Conservation (phyloP, 2,113 vertebrate species). For the Uria lomvia region DNA sequence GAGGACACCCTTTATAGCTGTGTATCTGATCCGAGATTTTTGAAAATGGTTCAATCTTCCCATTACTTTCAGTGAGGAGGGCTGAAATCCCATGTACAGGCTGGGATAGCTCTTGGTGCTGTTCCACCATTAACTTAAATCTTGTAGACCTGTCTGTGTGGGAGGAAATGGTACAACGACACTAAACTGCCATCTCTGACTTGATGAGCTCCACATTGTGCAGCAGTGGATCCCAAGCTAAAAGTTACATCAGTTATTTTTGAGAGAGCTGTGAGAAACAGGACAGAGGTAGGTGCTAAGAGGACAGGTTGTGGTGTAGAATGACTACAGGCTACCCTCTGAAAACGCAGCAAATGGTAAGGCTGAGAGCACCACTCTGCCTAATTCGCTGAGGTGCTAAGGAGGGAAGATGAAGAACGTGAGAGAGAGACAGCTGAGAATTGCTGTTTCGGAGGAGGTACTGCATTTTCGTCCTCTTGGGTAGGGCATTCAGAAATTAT, state of each 20-base stretch:
- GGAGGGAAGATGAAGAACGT: neutral
- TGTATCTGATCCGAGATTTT: neutral
- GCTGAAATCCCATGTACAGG: neutral
- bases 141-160: neutral
- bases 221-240: neutral
- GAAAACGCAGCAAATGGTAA: neutral
- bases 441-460: neutral
- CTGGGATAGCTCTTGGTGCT: neutral
- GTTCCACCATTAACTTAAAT: neutral
- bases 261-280: neutral
- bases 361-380: neutral
- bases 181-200: neutral
- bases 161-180: neutral
- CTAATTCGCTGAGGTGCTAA: neutral
- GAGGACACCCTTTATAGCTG: neutral
- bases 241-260: neutral
- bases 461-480: neutral
- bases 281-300: neutral
- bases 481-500: neutral
- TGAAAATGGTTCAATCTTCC: neutral
- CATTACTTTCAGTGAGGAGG: neutral
- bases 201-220: neutral
- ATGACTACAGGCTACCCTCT: neutral
- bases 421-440: neutral
- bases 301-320: neutral